phyloP scores from a whole-genome alignment of 2,113 vertebrate species.

The Spheniscus mendiculus region DNA sequence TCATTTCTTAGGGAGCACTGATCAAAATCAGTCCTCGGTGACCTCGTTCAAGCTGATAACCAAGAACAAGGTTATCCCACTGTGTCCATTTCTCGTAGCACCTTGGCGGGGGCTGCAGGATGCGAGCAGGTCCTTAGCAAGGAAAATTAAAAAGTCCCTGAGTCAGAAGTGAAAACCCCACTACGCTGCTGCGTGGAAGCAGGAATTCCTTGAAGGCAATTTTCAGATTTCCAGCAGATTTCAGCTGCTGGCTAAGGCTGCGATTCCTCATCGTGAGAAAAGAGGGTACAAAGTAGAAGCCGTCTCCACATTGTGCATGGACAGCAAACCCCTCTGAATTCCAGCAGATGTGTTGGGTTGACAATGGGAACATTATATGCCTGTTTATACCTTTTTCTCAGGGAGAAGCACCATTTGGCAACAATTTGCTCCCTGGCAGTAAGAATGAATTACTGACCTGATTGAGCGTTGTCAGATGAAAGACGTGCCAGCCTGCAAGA shows the following conservation, averaged over 20 bases:
- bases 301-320: rapidly evolving
- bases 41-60: background rate
- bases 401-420: slow-evolving; percentile 15
- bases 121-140: background rate
- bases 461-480: background rate
- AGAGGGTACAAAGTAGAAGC: background rate
- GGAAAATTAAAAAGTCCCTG: background rate
- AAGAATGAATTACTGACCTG: background rate
- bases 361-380: background rate
- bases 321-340: background rate
- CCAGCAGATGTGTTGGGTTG: slow-evolving; percentile 29
- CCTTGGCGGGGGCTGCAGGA: background rate
- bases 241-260: background rate
- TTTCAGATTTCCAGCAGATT: background rate
- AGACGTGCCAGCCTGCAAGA: background rate
- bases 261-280: background rate
- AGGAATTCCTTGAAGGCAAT: background rate
- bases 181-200: rapidly evolving
- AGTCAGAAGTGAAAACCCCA: background rate
- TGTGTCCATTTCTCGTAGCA: rapidly evolving
- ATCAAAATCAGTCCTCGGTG: background rate
- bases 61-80: background rate
- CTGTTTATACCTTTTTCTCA: background rate
- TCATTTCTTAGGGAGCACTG: background rate
- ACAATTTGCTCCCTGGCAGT: background rate